Evolutionary conservation across 2,113 vertebrate genomes (phyloP).

Genomic region (Corvus hawaiiensis): DNA sequence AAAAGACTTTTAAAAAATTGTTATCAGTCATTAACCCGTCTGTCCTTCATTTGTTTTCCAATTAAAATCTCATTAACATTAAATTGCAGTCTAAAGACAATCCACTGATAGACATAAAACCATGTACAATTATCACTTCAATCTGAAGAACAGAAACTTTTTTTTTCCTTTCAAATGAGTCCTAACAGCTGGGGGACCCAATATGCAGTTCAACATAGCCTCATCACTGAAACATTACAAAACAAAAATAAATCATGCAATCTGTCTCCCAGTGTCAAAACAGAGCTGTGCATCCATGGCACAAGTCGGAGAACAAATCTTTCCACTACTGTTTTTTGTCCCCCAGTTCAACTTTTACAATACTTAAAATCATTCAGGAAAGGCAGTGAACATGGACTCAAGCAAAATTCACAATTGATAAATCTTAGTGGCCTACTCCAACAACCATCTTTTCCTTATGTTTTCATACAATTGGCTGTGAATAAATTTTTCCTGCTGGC

Average conservation of each 20-base stretch:
- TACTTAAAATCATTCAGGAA: neutral
- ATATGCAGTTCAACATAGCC: neutral
- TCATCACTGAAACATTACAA: neutral
- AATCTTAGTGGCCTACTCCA: neutral
- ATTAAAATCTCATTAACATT: constrained; percentile 38
- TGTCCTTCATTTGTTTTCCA: constrained; percentile 33
- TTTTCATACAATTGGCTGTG: neutral
- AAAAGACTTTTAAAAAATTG: neutral
- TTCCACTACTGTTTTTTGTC: neutral
- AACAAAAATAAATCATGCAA: neutral
- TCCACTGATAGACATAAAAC: neutral
- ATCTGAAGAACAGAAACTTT: neutral
- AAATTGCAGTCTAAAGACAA: neutral
- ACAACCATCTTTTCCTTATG: neutral
- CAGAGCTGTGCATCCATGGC: neutral
- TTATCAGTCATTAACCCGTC: constrained; percentile 18
- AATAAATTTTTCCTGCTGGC: neutral
- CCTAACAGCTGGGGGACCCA: neutral
- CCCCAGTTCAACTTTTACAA: neutral
- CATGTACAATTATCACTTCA: neutral
- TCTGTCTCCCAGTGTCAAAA: neutral
- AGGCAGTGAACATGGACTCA: neutral
- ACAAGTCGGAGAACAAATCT: neutral
- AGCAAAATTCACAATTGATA: neutral
- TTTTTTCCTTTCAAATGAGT: neutral